Conservation (phyloP, 1,140 invertebrate species). For the Telenomus remus region DNA sequence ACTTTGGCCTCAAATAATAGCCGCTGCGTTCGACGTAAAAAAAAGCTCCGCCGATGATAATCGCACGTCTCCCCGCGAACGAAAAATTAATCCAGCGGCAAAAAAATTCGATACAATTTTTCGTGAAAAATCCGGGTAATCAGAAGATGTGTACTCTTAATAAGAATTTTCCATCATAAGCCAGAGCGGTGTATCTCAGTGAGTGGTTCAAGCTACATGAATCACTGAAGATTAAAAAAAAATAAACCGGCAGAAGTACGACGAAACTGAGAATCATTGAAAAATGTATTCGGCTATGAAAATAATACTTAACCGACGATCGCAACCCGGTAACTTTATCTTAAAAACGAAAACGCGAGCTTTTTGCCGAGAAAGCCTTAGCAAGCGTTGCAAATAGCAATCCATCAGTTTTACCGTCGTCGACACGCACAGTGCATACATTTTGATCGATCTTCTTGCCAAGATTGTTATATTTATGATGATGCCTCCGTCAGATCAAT, state of each 20-base stretch:
- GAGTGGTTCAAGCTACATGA: conserved; percentile 9
- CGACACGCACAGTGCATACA: conserved; percentile 47
- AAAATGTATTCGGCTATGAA: conserved; percentile 34
- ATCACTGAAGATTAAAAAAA: conserved; percentile 37
- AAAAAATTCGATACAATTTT: too few relatives aligned
- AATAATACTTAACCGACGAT: conserved; percentile 41
- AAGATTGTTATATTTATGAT: conserved; percentile 33
- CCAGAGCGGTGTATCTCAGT: too few relatives aligned
- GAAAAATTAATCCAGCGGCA: too few relatives aligned
- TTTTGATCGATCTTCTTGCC: conserved; percentile 42
- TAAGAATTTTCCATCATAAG: too few relatives aligned
- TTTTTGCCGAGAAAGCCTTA: conserved; percentile 32
- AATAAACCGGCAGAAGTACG: background rate
- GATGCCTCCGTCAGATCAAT: conserved; percentile 16
- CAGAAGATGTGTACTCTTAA: too few relatives aligned
- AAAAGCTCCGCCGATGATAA: too few relatives aligned
- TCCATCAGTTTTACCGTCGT: conserved; percentile 53
- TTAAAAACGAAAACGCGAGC: conserved; percentile 14
- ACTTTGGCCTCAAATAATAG: conserved; percentile 27
- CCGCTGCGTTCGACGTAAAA: background rate
- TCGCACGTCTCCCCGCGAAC: too few relatives aligned
- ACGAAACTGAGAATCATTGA: conserved; percentile 39
- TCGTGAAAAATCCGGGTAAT: too few relatives aligned
- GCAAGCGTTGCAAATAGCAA: conserved; percentile 29
- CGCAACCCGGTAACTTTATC: conserved; percentile 39